Percentiles rank a stretch among this genome's conserved stretches.
Evolutionary conservation across 2,113 vertebrate species (phyloP).

Genomic region (Brachyhypopomus occidentalis): DNA sequence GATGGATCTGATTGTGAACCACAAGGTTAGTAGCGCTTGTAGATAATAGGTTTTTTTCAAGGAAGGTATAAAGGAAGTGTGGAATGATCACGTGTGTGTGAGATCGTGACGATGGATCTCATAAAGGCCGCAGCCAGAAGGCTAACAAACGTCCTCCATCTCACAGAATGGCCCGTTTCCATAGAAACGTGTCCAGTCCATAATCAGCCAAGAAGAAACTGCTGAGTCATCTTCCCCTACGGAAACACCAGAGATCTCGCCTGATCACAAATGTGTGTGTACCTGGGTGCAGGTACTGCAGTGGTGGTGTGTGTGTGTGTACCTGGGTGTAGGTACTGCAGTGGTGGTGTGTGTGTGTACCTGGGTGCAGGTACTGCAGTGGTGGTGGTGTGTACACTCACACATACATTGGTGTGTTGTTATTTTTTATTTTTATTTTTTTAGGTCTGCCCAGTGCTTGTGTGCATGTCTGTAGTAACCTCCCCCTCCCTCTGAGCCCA

Average conservation of each 20-base stretch:
- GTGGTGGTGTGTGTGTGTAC: conserved; percentile 70
- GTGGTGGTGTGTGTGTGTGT: conserved; percentile 64
- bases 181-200: conserved; percentile 74
- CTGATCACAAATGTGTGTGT: conserved; percentile 40
- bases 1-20: neutral
- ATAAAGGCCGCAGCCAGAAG: conserved; percentile 70
- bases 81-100: no score
- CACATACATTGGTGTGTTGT: neutral
- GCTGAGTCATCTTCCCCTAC: conserved; percentile 83
- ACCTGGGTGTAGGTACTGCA: conserved; percentile 78
- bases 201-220: conserved; percentile 80
- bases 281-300: conserved; percentile 78
- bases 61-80: no score
- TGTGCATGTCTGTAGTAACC: no score
- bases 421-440: no score
- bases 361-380: conserved; percentile 76
- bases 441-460: no score
- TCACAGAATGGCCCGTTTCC: conserved; percentile 71
- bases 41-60: no score
- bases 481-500: no score
- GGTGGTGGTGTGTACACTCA: conserved; percentile 61
- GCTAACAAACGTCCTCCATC: conserved; percentile 73
- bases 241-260: conserved; percentile 12
- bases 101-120: conserved; percentile 68
- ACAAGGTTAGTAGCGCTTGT: no score